phyloP scores from a whole-genome alignment of 2,888 invertebrate species.

The Unio pictorum region DNA sequence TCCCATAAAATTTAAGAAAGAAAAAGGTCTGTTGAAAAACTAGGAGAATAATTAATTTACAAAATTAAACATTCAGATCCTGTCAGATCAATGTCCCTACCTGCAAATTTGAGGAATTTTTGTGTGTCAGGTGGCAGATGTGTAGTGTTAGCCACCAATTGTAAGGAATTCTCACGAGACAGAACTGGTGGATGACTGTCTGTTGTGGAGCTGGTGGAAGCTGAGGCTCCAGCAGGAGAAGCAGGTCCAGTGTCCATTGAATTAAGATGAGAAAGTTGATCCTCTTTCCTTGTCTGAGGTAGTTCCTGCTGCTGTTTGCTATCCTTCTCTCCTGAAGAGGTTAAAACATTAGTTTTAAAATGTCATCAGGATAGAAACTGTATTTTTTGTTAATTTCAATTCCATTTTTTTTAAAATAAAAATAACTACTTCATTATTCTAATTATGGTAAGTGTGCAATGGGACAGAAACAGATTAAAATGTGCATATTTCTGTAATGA shows the following conservation, averaged over 20 bases:
- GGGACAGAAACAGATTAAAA: too few relatives aligned
- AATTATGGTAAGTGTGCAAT: too few relatives aligned
- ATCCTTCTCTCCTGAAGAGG: slow-evolving; percentile 60
- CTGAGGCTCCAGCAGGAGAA: slow-evolving; percentile 54
- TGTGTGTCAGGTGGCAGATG: slow-evolving; percentile 79
- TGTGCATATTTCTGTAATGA: too few relatives aligned
- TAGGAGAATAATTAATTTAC: neutral
- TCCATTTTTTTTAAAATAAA: too few relatives aligned
- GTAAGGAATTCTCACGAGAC: slow-evolving; percentile 58
- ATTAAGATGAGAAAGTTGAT: slow-evolving; percentile 73
- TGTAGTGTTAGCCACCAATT: slow-evolving; percentile 47
- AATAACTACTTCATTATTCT: too few relatives aligned
- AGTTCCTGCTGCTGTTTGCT: slow-evolving; percentile 44
- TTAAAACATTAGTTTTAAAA: neutral
- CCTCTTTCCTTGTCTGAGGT: slow-evolving; percentile 64
- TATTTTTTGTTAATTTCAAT: too few relatives aligned
- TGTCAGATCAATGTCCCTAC: slow-evolving; percentile 63
- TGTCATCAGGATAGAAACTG: too few relatives aligned
- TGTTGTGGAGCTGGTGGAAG: slow-evolving; percentile 32
- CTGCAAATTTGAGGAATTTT: slow-evolving; percentile 86
- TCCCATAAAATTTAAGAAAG: too few relatives aligned
- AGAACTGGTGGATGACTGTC: slow-evolving; percentile 18
- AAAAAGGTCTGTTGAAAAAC: too few relatives aligned
- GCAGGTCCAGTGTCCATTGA: slow-evolving; percentile 62
- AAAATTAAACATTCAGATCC: neutral